phyloP scores from a whole-genome alignment of 2,113 vertebrate genomes.

The Atrichornis clamosus region DNA sequence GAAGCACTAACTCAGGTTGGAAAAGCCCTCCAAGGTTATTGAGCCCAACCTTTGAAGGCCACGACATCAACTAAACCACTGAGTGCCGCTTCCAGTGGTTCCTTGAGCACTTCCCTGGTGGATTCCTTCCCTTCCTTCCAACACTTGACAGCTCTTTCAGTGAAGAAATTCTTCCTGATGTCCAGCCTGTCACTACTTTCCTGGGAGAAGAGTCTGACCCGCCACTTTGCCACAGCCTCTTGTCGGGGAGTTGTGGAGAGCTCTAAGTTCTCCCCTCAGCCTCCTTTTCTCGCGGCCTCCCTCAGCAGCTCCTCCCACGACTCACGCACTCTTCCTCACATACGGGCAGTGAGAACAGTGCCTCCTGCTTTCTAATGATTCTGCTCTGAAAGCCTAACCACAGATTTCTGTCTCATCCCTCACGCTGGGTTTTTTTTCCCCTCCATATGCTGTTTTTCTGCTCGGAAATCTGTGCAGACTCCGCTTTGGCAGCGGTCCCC shows the following conservation, averaged over 20 bases:
- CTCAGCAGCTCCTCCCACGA: background rate
- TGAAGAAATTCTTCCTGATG: background rate
- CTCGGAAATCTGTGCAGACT: background rate
- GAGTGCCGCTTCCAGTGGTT: background rate
- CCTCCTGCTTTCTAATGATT: background rate
- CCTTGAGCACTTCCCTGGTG: too few relatives aligned
- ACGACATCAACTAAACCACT: too few relatives aligned
- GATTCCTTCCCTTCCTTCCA: background rate
- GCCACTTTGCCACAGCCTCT: background rate
- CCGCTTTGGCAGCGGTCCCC: background rate
- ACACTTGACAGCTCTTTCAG: background rate
- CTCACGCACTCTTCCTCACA: background rate
- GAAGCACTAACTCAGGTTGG: background rate
- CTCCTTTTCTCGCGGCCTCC: background rate
- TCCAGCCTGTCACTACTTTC: background rate
- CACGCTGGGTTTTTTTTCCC: accelerated
- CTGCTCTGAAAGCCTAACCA: background rate
- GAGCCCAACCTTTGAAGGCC: background rate
- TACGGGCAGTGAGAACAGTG: background rate
- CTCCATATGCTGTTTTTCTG: background rate
- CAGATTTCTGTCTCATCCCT: background rate
- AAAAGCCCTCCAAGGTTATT: background rate
- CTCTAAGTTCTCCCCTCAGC: background rate
- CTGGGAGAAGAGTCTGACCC: background rate
- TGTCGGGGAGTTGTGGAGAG: background rate